Evolutionary conservation across 2,888 invertebrate genomes (phyloP), one percentile per base, ranked within the genome.

Genomic region (Actias luna): DNA sequence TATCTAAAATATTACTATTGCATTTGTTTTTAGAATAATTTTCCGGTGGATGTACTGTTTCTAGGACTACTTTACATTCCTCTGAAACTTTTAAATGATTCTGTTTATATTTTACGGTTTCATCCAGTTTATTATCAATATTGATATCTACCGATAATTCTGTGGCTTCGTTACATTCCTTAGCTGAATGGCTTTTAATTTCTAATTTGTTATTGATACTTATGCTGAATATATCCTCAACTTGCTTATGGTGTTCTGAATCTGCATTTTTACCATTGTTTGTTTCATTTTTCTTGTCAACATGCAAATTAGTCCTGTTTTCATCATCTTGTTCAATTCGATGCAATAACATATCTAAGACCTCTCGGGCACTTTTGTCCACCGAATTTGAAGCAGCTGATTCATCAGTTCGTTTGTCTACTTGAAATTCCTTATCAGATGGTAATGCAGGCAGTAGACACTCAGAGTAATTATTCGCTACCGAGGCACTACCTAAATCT

Each of bases 21-120:
- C 68, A 78, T 68, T 78, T 81, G 63, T 86, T 86, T 66, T 81
- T 86, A 65, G 83, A 78, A 75, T 80, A 72, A 64, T 82, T 83
- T 60, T 88, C 86, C 64, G 64, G 67, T 63, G 62, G 63, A 71
- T 84, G 85, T 42, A 78, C 65, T 3, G 72, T 59, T 35, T 82
- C 82, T 57, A 73, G 69, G 39, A 65, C 73, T 12, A 72, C 60
- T 60, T 88, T 84, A 36, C 74, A 63, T 62, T 84, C 84, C 71
- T 80, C 83, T 59, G 66, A 72, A 33, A 74, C 67, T 73, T 86
- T 88, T 16, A 80, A 70, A 72, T 79, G 81, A 22, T 85, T 76
- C 78, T 31, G 76, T 64, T 68, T 86, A 84, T 69, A 78, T 75
- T 63, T 85, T 80, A 35, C 77, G 68, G 61, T 4, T 50, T 50